These are phyloP conservation scores for Gorsachius magnificus DNA, from an alignment of 2,797 vertebrate species.

Conservation along the genomic window DNA sequence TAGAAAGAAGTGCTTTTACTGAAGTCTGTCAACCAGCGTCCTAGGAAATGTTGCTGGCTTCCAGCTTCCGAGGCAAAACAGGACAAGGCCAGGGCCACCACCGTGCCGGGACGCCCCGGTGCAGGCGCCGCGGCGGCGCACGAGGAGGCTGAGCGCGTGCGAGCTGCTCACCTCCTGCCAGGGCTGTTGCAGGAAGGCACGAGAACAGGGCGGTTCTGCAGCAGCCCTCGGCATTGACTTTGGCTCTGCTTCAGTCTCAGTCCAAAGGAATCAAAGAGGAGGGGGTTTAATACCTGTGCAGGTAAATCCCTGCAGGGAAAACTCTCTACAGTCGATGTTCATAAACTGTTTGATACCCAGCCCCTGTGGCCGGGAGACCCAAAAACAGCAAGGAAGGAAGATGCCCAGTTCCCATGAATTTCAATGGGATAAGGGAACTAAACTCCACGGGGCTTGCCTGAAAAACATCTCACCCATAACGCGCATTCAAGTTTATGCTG, in stretches of 20 bases:
- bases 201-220: not conserved
- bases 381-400: not conserved
- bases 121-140: not conserved
- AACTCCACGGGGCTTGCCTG: not conserved
- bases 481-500: accelerated
- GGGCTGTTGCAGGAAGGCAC: not conserved
- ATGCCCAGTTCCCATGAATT: not conserved
- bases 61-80: not conserved
- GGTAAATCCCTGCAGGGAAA: not conserved
- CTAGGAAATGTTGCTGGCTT: not conserved
- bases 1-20: not conserved
- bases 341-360: not conserved
- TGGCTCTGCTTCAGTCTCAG: not conserved
- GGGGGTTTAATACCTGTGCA: no score
- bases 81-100: not conserved
- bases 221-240: not conserved
- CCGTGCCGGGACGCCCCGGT: not conserved
- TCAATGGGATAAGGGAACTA: not conserved
- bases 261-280: not conserved
- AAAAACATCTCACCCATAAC: not conserved
- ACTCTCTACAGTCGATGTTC: accelerated
- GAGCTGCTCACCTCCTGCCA: not conserved
- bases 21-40: not conserved
- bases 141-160: not conserved
- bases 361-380: not conserved